Base-by-base conservation (phyloP, 2,113 vertebrate genomes). In the Anas platyrhynchos region DNA sequence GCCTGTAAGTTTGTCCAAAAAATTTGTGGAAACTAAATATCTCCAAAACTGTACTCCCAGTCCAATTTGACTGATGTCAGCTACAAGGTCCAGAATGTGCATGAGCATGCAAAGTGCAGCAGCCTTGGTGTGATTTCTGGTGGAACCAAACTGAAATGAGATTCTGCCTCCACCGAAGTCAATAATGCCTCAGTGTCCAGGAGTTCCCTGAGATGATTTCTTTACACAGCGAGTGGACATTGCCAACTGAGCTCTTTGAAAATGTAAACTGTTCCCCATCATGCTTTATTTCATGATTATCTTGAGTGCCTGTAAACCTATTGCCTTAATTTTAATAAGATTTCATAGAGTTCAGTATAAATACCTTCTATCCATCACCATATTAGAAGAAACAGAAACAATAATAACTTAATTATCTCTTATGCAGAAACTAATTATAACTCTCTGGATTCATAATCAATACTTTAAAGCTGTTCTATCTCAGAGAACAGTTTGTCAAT, bases 391-490 rank as follows among this genome's bases (percentile, higher is more conserved):
- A 96, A 86, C 50, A 96, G 88, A 83, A 96, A 96, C 90, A 94
- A 94, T 96, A 93, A 96, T 81, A 94, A 89, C 94, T 89, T 96
- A 88, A 97, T 97, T 97, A 97, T 96, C 81, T 92, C 71, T 90
- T 91, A 89, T 13, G 18, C 58, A 85, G 88, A 94, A 97, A 83
- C 92, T 96, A 96, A 95, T 96, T 92, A 91, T 90, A 94, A 87
- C 94, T 97, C 84, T 91, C 90, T 81, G 72, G 90, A 88, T 93
- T 93, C 69, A 29, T 82, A 94, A 97, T 96, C 96, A 92, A 95
- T 96, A 95, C 76, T 94, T 86, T 88, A 89, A 97, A 95, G 80
- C 80, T 93, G 65, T 63, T 79, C 67, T 72, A 23, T 55, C 75
- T 88, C 92, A 87, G 86, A 50, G 86, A 95, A 66, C 52, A 87